Conservation (phyloP, 2,113 vertebrate species). For the Salminus brasiliensis region DNA sequence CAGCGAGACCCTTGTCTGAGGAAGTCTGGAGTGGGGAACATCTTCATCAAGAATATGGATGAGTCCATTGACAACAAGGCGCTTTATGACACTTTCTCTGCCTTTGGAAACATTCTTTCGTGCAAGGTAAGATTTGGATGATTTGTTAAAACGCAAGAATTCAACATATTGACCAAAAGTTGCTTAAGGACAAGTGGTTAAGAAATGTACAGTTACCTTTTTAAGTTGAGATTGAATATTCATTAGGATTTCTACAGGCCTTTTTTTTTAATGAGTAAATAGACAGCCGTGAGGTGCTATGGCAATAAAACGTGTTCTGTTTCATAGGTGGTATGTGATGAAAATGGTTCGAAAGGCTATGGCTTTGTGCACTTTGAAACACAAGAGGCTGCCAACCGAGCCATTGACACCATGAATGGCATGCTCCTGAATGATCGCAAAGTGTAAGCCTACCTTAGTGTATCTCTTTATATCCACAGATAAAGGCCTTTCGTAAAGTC, state of each 20-base stretch:
- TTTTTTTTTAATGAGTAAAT: too few relatives aligned
- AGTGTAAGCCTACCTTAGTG: constrained; percentile 79
- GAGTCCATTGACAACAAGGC: constrained; percentile 98
- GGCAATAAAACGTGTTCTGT: too few relatives aligned
- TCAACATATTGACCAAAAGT: too few relatives aligned
- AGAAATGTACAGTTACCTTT: too few relatives aligned
- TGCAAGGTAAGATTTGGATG: constrained; percentile 87
- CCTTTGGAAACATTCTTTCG: constrained; percentile 96
- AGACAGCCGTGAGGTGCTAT: too few relatives aligned
- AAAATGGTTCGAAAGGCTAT: constrained; percentile 92
- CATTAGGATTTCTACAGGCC: too few relatives aligned
- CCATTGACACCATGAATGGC: constrained; percentile 95
- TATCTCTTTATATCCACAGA: not conserved
- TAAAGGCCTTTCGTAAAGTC: too few relatives aligned
- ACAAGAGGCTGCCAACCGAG: constrained; percentile 87
- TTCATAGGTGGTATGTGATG: constrained; percentile 93
- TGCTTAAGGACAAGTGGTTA: too few relatives aligned
- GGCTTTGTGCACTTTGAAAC: constrained; percentile 99
- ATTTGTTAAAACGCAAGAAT: too few relatives aligned
- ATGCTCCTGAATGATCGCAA: constrained; percentile 97
- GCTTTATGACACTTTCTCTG: constrained; percentile 94
- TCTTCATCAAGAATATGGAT: constrained; percentile 99
- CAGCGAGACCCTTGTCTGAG: constrained; percentile 94
- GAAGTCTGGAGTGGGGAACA: constrained; percentile 93
- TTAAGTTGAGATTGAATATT: too few relatives aligned